Evolutionary conservation across 2,113 vertebrate genomes (phyloP), one percentile per base, ranked within the genome.

Genomic region (Strigops habroptila): DNA sequence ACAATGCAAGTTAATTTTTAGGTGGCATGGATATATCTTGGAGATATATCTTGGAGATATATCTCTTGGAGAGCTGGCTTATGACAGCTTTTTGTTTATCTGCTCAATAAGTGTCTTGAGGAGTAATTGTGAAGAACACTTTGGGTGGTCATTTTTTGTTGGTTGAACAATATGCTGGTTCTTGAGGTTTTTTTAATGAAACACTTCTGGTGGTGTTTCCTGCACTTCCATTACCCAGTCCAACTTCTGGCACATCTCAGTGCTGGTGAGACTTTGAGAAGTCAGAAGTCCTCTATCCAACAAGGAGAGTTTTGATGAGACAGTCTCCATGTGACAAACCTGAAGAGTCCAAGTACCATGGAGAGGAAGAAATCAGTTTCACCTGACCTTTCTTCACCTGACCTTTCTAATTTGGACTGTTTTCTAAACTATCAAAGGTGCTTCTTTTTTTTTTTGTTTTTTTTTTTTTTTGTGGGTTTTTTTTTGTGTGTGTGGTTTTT

Each of bases 111-210:
- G 25, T 69, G 31, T 33, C 18, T 70, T 74, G 24, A 73, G 19
- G 27, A 67, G 5, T 70, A 63, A 70, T 25, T 82, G 3, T 60
- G 53, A 90, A 60, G 17, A 46, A 77, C 35, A 44, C 37, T 64
- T 53, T 37, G 4, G 13, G 1, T 27, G 43, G 41, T n/a, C 71
- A 59, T 9, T 31, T 77, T 62, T 41, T 69, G 8, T 49, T 63
- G 33, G 10, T 53, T 91, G 79, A 46, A 18, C 28, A 67, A 13
- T 13, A 5, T 3, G 4, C n/a, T 62, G 0, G 0, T 25, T 82
- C 24, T 90, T 69, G 8, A 7, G 5, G 0, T 8, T n/a, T 60
- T 63, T 77, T 44, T 3, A 69, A 48, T 37, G 1, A 75, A 90
- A 64, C 31, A n/a, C 15, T 86, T 67, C 46, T 86, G 41, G 6